These are phyloP conservation scores for Cheilosia grossa DNA, from an alignment of 2,888 invertebrate genomes.

Conservation along the genomic window DNA sequence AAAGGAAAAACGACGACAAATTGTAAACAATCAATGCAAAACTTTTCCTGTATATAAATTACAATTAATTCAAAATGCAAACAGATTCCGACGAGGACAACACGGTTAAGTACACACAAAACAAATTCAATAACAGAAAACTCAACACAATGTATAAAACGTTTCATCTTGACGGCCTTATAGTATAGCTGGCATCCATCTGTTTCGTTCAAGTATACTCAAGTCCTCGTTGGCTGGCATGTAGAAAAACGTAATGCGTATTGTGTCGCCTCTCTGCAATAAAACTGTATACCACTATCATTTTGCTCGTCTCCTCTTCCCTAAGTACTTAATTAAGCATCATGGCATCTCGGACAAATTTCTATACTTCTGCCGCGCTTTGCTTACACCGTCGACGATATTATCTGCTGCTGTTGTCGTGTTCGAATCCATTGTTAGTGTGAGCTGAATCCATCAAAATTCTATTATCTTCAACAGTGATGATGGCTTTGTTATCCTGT, in stretches of 20 bases:
- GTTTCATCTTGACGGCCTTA: conserved; percentile 15
- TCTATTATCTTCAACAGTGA: conserved; percentile 71
- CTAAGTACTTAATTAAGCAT: conserved; percentile 73
- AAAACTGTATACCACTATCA: conserved; percentile 19
- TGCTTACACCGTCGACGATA: conserved; percentile 2
- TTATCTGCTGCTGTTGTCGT: conserved; percentile 60
- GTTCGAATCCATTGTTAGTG: conserved; percentile 63
- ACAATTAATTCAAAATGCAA: conserved; percentile 51
- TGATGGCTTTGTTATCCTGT: conserved; percentile 64
- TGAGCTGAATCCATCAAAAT: conserved; percentile 67
- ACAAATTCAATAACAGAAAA: conserved; percentile 21
- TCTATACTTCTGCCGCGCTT: conserved; percentile 12
- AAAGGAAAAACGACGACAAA: conserved; percentile 26
- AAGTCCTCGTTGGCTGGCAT: neutral
- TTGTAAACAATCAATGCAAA: conserved; percentile 59
- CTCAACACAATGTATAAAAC: conserved; percentile 14
- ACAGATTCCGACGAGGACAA: conserved; percentile 25
- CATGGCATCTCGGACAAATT: conserved; percentile 59
- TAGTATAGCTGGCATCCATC: neutral
- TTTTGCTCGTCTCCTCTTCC: neutral
- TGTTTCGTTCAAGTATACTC: neutral
- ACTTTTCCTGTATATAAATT: conserved; percentile 61
- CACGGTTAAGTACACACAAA: conserved; percentile 44
- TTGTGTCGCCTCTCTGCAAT: conserved; percentile 1
- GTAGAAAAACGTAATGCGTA: conserved; percentile 7